phyloP scores from a whole-genome alignment of 2,888 invertebrate genomes.

The Phalera bucephala region DNA sequence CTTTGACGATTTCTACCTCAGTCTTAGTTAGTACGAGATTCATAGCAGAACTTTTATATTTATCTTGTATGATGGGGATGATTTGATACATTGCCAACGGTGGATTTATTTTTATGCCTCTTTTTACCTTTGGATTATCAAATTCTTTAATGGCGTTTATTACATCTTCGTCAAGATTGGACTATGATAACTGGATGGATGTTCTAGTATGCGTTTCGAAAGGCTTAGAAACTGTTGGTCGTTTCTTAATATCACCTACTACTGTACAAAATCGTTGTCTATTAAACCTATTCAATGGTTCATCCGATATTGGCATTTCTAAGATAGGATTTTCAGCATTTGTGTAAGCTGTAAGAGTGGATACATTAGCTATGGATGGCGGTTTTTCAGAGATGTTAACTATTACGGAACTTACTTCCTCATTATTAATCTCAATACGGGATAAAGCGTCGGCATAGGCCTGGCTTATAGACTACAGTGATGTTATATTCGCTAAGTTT shows the following conservation, averaged over 20 bases:
- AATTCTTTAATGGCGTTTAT: conserved; percentile 28
- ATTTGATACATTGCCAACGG: conserved; percentile 17
- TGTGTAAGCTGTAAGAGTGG: no score
- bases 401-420: no score
- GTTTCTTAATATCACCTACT: conserved; percentile 6
- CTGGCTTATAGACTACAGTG: conserved; percentile 16
- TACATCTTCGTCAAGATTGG: no score
- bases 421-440: conserved; percentile 18
- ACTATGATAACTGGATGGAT: no score
- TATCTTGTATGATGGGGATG: conserved; percentile 22
- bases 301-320: conserved; percentile 5
- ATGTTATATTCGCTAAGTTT: conserved; percentile 22
- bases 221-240: conserved; percentile 2
- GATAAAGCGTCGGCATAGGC: conserved; percentile 22
- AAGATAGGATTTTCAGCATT: conserved; percentile 22
- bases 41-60: conserved; percentile 26
- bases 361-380: no score
- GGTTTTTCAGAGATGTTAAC: no score
- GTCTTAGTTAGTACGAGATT: conserved; percentile 18
- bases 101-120: conserved; percentile 22
- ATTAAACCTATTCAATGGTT: conserved; percentile 8
- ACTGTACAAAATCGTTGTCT: background rate
- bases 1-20: conserved; percentile 25
- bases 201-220: conserved; percentile 6
- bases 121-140: conserved; percentile 30